Percentiles rank a stretch among this genome's conserved stretches.
Conservation (phyloP, 2,113 vertebrate genomes). For the Anoura caudifer region DNA sequence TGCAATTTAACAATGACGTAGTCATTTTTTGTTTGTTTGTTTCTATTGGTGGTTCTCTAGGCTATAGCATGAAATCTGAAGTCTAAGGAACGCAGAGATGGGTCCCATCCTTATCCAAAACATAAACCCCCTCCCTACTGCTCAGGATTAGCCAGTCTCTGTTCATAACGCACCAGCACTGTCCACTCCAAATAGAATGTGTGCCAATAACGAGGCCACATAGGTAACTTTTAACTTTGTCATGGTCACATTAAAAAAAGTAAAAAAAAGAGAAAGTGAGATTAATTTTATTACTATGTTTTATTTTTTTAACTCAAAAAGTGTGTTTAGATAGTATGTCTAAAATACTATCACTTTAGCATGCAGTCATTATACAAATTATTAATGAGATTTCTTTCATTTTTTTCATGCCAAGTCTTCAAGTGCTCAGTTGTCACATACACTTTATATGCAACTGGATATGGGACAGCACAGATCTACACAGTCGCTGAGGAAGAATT, state of each 20-base stretch:
- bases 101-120: not conserved
- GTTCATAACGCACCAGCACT: rapidly evolving
- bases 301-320: not conserved
- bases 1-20: not conserved
- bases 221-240: not conserved
- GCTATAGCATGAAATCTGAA: not conserved
- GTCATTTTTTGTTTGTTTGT: not conserved
- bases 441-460: not conserved
- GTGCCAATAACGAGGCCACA: not conserved
- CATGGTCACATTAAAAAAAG: too few species aligned
- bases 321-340: too few species aligned
- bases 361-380: not conserved
- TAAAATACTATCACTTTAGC: not conserved
- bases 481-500: not conserved
- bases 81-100: not conserved
- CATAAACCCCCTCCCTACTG: not conserved
- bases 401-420: not conserved
- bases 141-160: not conserved
- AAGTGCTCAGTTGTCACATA: not conserved
- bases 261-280: not conserved
- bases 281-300: not conserved
- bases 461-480: not conserved
- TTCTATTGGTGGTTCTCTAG: not conserved
- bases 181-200: not conserved
- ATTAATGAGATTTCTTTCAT: not conserved